A percentile compares a stretch with the other conserved stretches of the same genome.
Evolutionary conservation across 2,113 vertebrate genomes (phyloP).

Genomic region (Accipiter virgatus): DNA sequence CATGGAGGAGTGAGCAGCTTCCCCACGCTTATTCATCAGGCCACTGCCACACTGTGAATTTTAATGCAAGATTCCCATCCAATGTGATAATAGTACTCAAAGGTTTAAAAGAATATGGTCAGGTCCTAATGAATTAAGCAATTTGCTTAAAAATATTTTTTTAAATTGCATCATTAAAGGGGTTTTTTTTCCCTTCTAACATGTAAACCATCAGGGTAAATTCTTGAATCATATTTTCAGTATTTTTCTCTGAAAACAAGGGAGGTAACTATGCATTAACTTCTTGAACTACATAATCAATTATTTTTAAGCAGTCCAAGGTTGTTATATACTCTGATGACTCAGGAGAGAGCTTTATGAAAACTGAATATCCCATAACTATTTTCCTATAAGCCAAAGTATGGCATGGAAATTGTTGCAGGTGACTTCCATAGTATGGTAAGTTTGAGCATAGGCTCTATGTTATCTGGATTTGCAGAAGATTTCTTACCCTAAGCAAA

Average conservation of each 20-base stretch:
- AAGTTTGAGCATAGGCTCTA: not conserved
- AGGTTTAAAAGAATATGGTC: not conserved
- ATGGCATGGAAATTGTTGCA: not conserved
- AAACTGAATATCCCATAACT: not conserved
- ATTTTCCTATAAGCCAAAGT: not conserved
- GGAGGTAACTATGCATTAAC: not conserved
- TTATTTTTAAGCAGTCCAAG: not conserved
- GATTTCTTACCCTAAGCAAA: constrained; percentile 84
- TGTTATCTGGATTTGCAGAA: not conserved
- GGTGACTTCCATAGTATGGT: not conserved
- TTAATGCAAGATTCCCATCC: not conserved
- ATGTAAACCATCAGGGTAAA: not conserved
- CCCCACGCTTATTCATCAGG: not conserved
- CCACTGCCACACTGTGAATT: not conserved
- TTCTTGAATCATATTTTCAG: not conserved
- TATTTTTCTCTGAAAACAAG: not conserved
- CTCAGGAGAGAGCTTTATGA: not conserved
- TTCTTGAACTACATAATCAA: not conserved
- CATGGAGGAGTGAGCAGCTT: not conserved
- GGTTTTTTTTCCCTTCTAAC: not conserved
- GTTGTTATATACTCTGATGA: not conserved
- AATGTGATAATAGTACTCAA: not conserved
- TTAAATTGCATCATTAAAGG: not conserved
- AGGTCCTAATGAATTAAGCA: not conserved
- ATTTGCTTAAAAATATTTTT: not conserved